Conservation (phyloP, 2,888 invertebrate species). For the Apantesis nais region DNA sequence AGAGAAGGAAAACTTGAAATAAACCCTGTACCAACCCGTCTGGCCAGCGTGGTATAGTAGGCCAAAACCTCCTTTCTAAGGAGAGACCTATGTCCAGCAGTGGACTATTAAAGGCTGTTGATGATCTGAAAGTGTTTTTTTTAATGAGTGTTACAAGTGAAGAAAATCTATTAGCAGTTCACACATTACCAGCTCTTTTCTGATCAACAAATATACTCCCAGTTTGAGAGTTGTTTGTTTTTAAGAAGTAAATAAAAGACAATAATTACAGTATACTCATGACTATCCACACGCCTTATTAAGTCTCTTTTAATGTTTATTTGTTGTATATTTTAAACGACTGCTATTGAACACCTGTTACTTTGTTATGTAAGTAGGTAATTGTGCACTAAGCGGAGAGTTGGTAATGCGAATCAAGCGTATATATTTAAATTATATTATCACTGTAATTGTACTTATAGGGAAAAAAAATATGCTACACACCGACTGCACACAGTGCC, state of each 20-base stretch:
- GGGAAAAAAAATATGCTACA: too few species aligned
- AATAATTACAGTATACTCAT: background rate
- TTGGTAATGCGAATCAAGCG: background rate
- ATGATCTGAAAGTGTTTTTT: background rate
- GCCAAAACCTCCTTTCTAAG: too few species aligned
- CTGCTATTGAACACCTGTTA: constrained; percentile 15
- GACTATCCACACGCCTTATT: background rate
- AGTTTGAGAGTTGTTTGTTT: background rate
- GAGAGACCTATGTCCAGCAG: too few species aligned
- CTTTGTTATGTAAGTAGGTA: constrained; percentile 1
- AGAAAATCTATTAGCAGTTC: background rate
- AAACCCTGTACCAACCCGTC: too few species aligned
- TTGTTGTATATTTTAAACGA: constrained; percentile 6
- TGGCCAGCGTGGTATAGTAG: too few species aligned
- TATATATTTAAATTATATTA: constrained; percentile 2
- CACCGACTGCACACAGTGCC: too few species aligned
- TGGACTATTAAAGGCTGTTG: too few species aligned
- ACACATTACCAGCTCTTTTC: background rate
- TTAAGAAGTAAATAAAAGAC: background rate
- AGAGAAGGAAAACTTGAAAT: too few species aligned
- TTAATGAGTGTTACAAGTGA: background rate
- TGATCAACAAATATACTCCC: background rate
- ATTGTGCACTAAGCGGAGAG: background rate
- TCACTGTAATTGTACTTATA: background rate
- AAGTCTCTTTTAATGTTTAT: background rate